Evolutionary conservation across 2,888 invertebrate genomes (phyloP).

Genomic region (Baronia brevicornis): DNA sequence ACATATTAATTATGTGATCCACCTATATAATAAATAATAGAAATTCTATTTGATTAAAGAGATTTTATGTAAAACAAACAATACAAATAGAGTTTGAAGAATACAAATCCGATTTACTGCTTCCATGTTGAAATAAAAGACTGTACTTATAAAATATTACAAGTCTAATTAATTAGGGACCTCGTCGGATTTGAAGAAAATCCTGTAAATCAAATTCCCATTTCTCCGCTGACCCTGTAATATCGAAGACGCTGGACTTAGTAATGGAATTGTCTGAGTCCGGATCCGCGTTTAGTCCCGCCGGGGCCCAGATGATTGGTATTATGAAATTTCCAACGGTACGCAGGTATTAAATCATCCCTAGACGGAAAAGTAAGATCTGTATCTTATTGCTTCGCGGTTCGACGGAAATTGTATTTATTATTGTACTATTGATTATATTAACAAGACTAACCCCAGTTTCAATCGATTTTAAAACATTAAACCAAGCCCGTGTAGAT

Average conservation of each 20-base stretch:
- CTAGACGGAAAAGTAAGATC: conserved; percentile 20
- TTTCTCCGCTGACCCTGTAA: conserved; percentile 28
- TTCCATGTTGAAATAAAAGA: no score
- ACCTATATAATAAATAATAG: no score
- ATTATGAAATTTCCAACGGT: conserved; percentile 59
- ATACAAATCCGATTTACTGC: no score
- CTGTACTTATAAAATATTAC: conserved; percentile 24
- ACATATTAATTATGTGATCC: no score
- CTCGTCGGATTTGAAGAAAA: conserved; percentile 13
- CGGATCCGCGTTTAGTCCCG: conserved; percentile 30
- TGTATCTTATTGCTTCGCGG: conserved; percentile 25
- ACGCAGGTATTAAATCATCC: conserved; percentile 53
- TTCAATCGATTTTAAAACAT: no score
- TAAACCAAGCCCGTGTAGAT: no score
- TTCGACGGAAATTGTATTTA: conserved; percentile 30
- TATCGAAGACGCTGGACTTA: conserved; percentile 15
- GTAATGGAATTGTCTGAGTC: conserved; percentile 34
- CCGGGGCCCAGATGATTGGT: conserved; percentile 59
- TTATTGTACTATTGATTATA: conserved; percentile 19
- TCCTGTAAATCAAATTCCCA: conserved; percentile 17
- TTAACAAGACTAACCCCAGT: no score
- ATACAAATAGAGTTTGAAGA: no score
- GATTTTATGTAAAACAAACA: no score
- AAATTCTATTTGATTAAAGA: no score
- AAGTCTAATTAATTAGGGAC: conserved; percentile 9